Base-by-base conservation (phyloP, 2,113 vertebrate species). In the Periophthalmus modestus region DNA sequence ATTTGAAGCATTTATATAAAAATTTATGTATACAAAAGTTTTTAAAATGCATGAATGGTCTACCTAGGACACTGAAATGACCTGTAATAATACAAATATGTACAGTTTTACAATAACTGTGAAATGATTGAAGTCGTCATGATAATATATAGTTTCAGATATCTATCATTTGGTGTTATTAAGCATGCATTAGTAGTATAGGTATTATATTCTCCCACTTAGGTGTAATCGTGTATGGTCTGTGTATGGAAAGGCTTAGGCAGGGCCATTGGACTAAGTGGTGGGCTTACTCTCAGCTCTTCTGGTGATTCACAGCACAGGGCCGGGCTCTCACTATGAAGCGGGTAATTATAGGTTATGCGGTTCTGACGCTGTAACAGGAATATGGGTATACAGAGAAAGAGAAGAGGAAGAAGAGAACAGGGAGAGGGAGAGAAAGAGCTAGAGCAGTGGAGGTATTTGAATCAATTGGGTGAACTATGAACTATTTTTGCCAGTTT, bases 291-390 rank as follows among this genome's bases (percentile, higher is more conserved):
- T 88, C 73, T 82, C 21, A 75, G 77, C 80, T 85, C 83, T 82
- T 77, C 77, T 66, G 67, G 75, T 89, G 91, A 90, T 91, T 89
- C 83, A 84, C 88, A 79, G 78, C 88, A 83, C 72, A 57, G 19
- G 18, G 75, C 83, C 28, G 28, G 28, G 28, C 28, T 78, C 75
- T 86, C 81, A 80, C 28, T 28, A 28, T 72, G 68, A 84, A 79
- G 73, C 81, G 81, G 76, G 76, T 91, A 90, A 93, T 91, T 91
- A 91, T 63, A 83, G 83, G 50, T 77, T 89, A 2, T 43, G 80
- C 76, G 68, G 76, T 46, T 67, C 61, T 65, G 68, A 72, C 58
- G 77, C 77, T 66, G 69, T 46, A 77, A 82, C 58, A 52, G 63
- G 34, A 68, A 73, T 16, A 13, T 68, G 70, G 50, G 16, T 6